A percentile compares a stretch with the other conserved stretches of the same genome.
Evolutionary conservation across 2,113 vertebrate genomes (phyloP).

Genomic region (Caretta caretta): DNA sequence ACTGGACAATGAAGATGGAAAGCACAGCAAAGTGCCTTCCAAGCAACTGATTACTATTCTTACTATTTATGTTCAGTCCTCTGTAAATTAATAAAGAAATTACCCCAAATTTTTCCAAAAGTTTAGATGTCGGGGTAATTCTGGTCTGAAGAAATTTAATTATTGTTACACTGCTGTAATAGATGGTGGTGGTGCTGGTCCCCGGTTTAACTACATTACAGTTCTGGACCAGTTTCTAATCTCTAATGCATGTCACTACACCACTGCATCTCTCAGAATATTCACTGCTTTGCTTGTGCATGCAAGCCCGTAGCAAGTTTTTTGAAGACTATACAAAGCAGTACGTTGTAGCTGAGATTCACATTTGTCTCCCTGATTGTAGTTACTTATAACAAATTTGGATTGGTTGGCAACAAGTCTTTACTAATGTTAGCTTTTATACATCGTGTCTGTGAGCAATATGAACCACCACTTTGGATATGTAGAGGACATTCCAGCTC

Average conservation of each 20-base stretch:
- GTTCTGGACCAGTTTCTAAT: not conserved
- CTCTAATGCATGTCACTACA: not conserved
- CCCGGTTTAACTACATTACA: not conserved
- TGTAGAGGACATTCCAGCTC: not conserved
- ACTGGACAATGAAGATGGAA: not conserved
- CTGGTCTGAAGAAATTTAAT: not conserved
- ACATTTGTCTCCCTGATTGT: not conserved
- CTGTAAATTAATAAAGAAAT: not conserved
- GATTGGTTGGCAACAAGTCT: not conserved
- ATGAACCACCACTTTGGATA: not conserved
- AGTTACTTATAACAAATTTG: not conserved
- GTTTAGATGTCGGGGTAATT: not conserved
- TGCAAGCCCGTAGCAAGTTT: not conserved
- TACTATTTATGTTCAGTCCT: not conserved
- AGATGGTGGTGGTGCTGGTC: accelerated
- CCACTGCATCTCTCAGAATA: not conserved
- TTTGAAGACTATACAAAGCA: not conserved
- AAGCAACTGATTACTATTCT: not conserved
- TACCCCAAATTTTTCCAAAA: not conserved
- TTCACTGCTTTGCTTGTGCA: not conserved
- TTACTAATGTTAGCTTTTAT: not conserved
- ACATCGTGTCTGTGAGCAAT: too few species aligned
- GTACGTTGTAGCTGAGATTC: accelerated
- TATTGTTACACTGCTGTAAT: not conserved
- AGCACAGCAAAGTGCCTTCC: not conserved